Evolutionary conservation across 2,888 invertebrate genomes (phyloP).

Genomic region (Cotesia congregata): DNA sequence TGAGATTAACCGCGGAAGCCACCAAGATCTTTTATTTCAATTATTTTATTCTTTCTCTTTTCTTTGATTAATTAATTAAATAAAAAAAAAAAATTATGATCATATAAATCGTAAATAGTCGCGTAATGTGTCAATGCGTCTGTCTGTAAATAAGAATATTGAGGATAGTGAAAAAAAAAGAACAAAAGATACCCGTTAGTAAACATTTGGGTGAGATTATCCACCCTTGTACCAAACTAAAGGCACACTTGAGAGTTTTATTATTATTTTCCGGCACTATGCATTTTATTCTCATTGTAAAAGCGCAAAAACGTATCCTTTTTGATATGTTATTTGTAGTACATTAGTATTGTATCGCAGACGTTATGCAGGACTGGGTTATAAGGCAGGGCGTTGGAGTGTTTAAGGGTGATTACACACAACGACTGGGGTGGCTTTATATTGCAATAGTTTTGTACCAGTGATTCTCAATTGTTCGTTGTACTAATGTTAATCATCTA

Average conservation of each 20-base stretch:
- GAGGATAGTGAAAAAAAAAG: neutral
- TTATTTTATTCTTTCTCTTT: conserved; percentile 8
- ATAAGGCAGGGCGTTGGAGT: conserved; percentile 66
- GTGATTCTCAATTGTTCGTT: conserved; percentile 57
- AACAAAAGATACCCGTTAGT: conserved; percentile 24
- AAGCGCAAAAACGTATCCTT: conserved; percentile 66
- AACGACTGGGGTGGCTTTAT: conserved; percentile 68
- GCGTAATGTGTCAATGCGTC: neutral
- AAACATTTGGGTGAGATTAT: conserved; percentile 39
- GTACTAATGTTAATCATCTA: neutral
- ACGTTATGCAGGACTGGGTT: conserved; percentile 42
- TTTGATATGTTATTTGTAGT: conserved; percentile 69
- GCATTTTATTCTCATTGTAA: conserved; percentile 56
- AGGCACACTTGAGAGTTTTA: conserved; percentile 29
- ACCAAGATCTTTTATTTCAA: conserved; percentile 22
- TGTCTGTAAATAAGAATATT: neutral
- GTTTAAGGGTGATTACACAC: conserved; percentile 70
- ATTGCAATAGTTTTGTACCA: conserved; percentile 61
- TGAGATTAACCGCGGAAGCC: conserved; percentile 55
- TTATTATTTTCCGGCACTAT: conserved; percentile 39
- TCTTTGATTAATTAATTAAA: neutral
- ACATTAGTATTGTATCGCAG: conserved; percentile 69
- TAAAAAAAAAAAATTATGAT: neutral
- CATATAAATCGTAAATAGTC: neutral
- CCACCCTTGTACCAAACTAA: neutral